A percentile compares a stretch with the other conserved stretches of the same genome.
Evolutionary conservation across 1,140 invertebrate genomes (phyloP).

Genomic region (Nephila pilipes): DNA sequence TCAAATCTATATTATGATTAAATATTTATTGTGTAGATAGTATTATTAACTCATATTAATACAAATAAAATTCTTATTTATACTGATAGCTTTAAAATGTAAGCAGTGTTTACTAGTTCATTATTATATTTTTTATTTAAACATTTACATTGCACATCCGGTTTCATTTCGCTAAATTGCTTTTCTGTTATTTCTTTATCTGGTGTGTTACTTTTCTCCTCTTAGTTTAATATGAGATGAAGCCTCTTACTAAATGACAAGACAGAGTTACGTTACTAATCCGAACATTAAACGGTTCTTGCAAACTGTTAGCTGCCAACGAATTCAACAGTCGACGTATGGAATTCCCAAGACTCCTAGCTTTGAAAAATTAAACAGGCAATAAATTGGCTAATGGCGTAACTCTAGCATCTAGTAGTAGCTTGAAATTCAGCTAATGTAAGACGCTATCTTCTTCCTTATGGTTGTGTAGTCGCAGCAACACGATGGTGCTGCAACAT

Average conservation of each 20-base stretch:
- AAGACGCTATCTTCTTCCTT: neutral
- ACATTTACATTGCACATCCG: no score
- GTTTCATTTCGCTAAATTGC: neutral
- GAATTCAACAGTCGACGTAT: slow-evolving; percentile 9
- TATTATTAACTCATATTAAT: no score
- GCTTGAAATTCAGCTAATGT: slow-evolving; percentile 46
- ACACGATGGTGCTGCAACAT: neutral
- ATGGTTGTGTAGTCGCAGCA: neutral
- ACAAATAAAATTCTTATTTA: no score
- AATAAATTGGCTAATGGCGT: slow-evolving; percentile 49
- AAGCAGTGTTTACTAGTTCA: no score
- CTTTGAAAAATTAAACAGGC: slow-evolving; percentile 61
- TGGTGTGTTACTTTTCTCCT: neutral
- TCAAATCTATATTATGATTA: no score
- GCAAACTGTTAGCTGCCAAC: slow-evolving; percentile 29
- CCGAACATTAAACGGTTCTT: slow-evolving; percentile 26
- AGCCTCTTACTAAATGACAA: slow-evolving; percentile 23
- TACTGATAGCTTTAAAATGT: no score
- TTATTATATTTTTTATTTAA: no score
- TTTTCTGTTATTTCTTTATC: neutral
- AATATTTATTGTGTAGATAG: no score
- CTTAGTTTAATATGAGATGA: neutral
- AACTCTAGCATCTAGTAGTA: neutral
- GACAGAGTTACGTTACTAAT: neutral
- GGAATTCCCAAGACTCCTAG: slow-evolving; percentile 11